Percentiles rank a stretch among this genome's conserved stretches.
These are phyloP conservation scores for Plutomurus gul DNA, from an alignment of 1,140 invertebrate species.

Conservation along the genomic window DNA sequence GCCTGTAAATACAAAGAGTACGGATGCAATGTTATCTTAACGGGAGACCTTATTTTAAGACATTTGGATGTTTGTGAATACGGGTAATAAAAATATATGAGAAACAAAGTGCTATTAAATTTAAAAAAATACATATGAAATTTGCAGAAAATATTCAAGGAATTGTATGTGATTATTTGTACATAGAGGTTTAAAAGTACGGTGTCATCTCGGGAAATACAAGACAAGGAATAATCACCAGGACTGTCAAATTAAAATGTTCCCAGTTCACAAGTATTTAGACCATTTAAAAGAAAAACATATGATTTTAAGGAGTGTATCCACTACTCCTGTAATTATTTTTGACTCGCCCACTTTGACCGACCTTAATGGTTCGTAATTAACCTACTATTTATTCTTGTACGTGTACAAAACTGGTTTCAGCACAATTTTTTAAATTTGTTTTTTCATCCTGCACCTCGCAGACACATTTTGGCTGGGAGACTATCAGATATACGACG, in stretches of 20 bases:
- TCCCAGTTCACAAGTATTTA: background rate
- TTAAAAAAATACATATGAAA: too few relatives aligned
- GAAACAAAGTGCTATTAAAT: too few relatives aligned
- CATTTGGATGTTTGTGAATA: slow-evolving; percentile 30
- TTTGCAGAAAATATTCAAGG: too few relatives aligned
- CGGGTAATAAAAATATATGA: slow-evolving; percentile 15
- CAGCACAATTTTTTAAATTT: background rate
- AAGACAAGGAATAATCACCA: too few relatives aligned
- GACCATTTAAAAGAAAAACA: background rate
- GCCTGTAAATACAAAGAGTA: slow-evolving; percentile 25
- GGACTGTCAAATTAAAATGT: background rate
- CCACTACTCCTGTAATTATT: background rate
- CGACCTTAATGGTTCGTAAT: background rate
- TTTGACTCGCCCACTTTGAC: background rate
- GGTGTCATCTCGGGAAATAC: background rate
- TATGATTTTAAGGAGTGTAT: background rate
- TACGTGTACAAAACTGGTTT: background rate
- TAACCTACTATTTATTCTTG: background rate
- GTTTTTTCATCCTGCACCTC: background rate
- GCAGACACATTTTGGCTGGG: slow-evolving; percentile 18
- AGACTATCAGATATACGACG: background rate
- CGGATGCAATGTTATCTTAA: slow-evolving; percentile 31
- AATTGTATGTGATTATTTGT: too few relatives aligned
- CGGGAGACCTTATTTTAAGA: background rate
- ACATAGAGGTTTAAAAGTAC: background rate